Base-by-base conservation (phyloP, 2,797 vertebrate genomes). In the Eulemur mongoz region DNA sequence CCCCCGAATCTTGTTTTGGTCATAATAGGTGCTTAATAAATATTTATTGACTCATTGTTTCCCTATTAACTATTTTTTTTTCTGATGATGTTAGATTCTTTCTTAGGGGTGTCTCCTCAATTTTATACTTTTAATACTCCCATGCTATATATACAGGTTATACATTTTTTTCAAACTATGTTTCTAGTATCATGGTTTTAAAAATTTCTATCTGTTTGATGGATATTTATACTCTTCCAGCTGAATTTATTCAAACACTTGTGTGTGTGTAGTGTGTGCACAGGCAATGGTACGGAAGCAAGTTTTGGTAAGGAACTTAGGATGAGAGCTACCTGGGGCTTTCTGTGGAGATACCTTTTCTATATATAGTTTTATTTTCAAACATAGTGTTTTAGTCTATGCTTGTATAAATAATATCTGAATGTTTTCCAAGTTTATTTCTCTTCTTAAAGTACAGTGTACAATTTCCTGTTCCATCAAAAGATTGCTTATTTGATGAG, bases 371-470 rank as follows among this genome's bases (percentile, higher is more conserved):
- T 96, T 84, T 89, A 70, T 89, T 94, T 94, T 78, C 38, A 94
- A 93, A 85, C 27, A 91, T 78, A 18, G 2, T 80, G 20, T 87
- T 96, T 92, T 81, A n/a, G 38, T 89, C 70, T 87, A 30, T 38
- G 20, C 25, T 87, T 75, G 4, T 35, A 20, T 52, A 85, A 52
- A 59, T 84, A 48, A 32, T 87, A 57, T 69, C 20, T 45, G 17
- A 72, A 76, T 57, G 43, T 80, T 89, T 95, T 80, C 59, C 13
- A 67, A 82, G 35, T 96, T 82, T 79, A 78, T 91, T 93, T 95
- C 35, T 82, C 27, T 93, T 43, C 35, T 87, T 81, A 81, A 89
- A 92, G 63, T 63, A 45, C 14, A 54, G 10, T 83, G 32, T 79
- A 65, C 1, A 72, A 18, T 75, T 91, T 95, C 50, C 7, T 85